These are phyloP conservation scores for Tarsius wallacei DNA, from an alignment of 2,797 vertebrate genomes.

Conservation along the genomic window DNA sequence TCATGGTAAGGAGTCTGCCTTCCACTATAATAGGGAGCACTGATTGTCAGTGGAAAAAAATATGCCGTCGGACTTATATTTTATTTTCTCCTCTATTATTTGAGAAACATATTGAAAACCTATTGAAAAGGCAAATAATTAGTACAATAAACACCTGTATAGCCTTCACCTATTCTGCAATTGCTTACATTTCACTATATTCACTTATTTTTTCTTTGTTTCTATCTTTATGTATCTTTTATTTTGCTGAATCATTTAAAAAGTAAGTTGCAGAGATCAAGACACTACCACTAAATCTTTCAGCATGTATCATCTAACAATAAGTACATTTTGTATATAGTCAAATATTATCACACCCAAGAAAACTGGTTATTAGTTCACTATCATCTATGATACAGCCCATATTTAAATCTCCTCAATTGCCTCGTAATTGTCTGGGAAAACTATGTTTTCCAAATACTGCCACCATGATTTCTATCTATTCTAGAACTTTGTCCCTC, in stretches of 20 bases:
- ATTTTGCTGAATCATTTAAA: slow-evolving; percentile 34
- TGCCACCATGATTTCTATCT: background rate
- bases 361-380: background rate
- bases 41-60: background rate
- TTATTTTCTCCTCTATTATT: background rate
- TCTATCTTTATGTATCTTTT: background rate
- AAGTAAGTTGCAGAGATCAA: slow-evolving; percentile 10
- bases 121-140: background rate
- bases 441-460: background rate
- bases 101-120: background rate
- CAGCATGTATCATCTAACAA: background rate
- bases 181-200: background rate
- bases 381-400: background rate
- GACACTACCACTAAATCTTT: background rate
- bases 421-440: background rate
- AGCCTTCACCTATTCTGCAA: background rate
- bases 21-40: background rate
- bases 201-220: background rate
- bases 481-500: background rate
- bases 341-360: background rate
- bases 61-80: background rate
- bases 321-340: background rate
- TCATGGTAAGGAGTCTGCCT: background rate
- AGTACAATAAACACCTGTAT: background rate
- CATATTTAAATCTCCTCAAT: background rate